phyloP scores from a whole-genome alignment of 1,140 invertebrate genomes.

The Pseudomyrmex sp. region DNA sequence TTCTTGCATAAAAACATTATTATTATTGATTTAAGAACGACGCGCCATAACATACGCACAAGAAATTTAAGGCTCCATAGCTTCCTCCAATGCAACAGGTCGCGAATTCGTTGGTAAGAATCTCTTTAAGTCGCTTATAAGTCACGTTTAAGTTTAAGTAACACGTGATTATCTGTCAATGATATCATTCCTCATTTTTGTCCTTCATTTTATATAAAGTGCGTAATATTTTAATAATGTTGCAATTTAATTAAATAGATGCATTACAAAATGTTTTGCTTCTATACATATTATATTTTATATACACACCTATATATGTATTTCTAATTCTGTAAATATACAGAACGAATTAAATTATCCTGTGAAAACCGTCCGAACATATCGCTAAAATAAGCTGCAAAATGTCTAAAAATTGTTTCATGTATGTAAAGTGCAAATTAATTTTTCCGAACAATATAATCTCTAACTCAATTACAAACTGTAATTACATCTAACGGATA shows the following conservation, averaged over 20 bases:
- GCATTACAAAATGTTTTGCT: not conserved
- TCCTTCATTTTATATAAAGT: not conserved
- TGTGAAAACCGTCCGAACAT: too few species aligned
- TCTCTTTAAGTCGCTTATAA: conserved; percentile 55
- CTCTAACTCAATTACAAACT: not conserved
- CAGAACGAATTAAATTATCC: not conserved
- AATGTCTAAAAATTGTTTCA: too few species aligned
- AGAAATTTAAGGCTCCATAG: conserved; percentile 79
- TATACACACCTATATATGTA: not conserved
- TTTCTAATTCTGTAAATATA: not conserved
- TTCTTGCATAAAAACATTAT: conserved; percentile 32
- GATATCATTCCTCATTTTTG: not conserved
- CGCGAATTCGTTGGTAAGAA: conserved; percentile 57
- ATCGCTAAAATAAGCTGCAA: not conserved
- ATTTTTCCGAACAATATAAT: not conserved
- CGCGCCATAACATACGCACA: conserved; percentile 65
- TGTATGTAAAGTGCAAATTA: not conserved
- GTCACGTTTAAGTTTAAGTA: conserved; percentile 53
- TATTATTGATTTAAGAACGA: conserved; percentile 73
- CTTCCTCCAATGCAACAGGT: conserved; percentile 58
- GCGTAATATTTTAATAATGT: not conserved
- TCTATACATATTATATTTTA: not conserved
- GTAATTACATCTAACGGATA: not conserved
- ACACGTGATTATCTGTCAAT: conserved; percentile 37
- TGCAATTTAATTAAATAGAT: not conserved